phyloP scores from a whole-genome alignment of 2,797 vertebrate species.

The Carcharodon carcharias region DNA sequence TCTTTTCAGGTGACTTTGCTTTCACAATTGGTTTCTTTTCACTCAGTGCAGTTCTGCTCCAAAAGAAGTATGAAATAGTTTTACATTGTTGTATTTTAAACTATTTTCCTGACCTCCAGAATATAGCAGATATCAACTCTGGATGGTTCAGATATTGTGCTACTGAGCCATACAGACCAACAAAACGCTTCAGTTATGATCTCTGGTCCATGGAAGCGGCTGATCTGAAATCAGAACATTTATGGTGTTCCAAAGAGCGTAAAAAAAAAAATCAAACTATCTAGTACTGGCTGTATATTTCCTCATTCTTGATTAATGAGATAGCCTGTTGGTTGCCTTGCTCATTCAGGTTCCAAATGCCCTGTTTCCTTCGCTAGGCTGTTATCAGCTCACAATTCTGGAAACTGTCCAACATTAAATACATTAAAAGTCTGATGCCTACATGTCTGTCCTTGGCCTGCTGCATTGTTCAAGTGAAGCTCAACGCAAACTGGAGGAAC shows the following conservation, averaged over 20 bases:
- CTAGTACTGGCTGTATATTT: too few relatives aligned
- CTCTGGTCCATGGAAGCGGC: background rate
- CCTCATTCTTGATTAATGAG: too few relatives aligned
- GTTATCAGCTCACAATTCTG: constrained; percentile 59
- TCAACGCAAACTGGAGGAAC: too few relatives aligned
- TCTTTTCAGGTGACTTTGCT: constrained; percentile 92
- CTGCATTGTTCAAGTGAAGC: too few relatives aligned
- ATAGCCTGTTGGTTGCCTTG: too few relatives aligned
- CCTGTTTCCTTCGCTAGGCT: background rate
- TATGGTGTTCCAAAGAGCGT: background rate
- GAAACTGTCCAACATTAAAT: constrained; percentile 86
- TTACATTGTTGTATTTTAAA: background rate
- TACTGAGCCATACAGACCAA: background rate
- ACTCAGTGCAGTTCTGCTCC: constrained; percentile 81
- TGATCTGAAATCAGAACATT: background rate
- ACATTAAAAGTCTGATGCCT: too few relatives aligned
- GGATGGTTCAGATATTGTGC: background rate
- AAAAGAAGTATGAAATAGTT: background rate
- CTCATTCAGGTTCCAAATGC: background rate
- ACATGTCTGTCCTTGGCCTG: too few relatives aligned
- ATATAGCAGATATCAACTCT: background rate
- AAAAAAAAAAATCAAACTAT: too few relatives aligned
- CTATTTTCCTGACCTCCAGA: background rate
- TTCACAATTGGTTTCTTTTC: constrained; percentile 93
- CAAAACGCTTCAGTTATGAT: too few relatives aligned